Conservation (phyloP, 37 sponge, comb jelly and placozoan genomes). For the Cladorhizidae sp. region DNA sequence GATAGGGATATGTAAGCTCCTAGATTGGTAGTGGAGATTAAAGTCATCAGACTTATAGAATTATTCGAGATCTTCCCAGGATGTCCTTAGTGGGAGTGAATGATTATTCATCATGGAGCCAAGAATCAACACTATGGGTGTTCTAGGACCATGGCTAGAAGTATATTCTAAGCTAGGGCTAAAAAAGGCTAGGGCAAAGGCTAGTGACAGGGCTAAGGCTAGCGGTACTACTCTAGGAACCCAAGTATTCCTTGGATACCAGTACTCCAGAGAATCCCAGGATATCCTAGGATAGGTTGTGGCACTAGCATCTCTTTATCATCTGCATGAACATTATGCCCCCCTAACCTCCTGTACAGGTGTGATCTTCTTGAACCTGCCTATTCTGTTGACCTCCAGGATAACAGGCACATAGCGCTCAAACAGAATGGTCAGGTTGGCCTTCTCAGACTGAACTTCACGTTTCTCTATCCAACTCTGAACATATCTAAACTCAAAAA, state of each 20-base stretch:
- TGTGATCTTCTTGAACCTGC: conserved; percentile 97
- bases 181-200: too few species aligned
- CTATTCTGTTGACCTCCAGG: conserved; percentile 74
- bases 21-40: too few species aligned
- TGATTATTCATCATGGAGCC: too few species aligned
- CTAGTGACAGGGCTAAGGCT: too few species aligned
- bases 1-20: too few species aligned
- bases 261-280: not conserved
- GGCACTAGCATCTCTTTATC: not conserved
- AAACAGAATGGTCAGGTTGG: conserved; percentile 95
- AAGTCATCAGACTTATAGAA: too few species aligned
- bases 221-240: not conserved
- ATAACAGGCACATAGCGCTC: conserved; percentile 92
- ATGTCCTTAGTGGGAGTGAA: too few species aligned
- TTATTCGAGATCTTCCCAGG: too few species aligned
- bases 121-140: too few species aligned
- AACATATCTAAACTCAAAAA: conserved; percentile 56
- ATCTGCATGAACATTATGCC: not conserved
- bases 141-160: too few species aligned
- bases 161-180: too few species aligned
- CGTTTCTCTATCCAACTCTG: conserved; percentile 96
- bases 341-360: conserved; percentile 80
- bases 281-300: too few species aligned
- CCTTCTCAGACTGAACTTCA: conserved; percentile 95
- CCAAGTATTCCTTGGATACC: not conserved